Evolutionary conservation across 2,797 vertebrate species (phyloP), one percentile per base, ranked within the genome.

Genomic region (Naso thynnoides): DNA sequence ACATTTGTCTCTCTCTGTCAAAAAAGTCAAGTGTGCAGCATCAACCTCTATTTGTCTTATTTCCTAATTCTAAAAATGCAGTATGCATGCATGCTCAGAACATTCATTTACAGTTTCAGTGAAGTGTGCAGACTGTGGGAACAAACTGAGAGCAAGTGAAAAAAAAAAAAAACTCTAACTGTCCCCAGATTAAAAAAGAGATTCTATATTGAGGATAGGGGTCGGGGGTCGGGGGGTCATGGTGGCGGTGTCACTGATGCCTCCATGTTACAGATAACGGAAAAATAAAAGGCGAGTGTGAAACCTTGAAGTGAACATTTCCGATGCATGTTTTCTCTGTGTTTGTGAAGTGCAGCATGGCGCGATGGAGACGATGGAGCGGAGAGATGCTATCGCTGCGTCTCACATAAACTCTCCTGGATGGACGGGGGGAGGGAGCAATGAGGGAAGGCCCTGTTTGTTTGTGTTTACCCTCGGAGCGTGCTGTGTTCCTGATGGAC

Each of bases 371-470:
- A 92, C 83, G 88, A 91, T 88, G 85, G 66, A 90, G 82, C 70
- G 29, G 60, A 87, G 81, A 88, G 92, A 94, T 93, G 83, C 61
- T 93, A 93, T 93, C 91, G 2, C 52, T 61, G 29, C 29, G 8
- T 88, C 89, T 90, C 91, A 92, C 86, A 91, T 93, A 93, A 93
- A 93, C 92, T 91, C 76, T 83, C 67, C 76, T 87, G 83, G 79
- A 79, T 78, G 81, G 76, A 70, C 23, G 66, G 44, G 36, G 84
- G 56, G 67, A 70, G 68, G 52, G 59, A 52, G 78, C 9, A 14
- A 57, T 36, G 54, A 66, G 60, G 78, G 81, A 71, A 76, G 67
- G 72, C 56, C 49, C 73, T 87, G 89, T 92, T 93, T 92, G 90
- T 92, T 90, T 91, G 91, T 91, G 87, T 92, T 92, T 91, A 88